Evolutionary conservation across 2,888 invertebrate genomes (phyloP).

Genomic region (Blastobasis adustella): DNA sequence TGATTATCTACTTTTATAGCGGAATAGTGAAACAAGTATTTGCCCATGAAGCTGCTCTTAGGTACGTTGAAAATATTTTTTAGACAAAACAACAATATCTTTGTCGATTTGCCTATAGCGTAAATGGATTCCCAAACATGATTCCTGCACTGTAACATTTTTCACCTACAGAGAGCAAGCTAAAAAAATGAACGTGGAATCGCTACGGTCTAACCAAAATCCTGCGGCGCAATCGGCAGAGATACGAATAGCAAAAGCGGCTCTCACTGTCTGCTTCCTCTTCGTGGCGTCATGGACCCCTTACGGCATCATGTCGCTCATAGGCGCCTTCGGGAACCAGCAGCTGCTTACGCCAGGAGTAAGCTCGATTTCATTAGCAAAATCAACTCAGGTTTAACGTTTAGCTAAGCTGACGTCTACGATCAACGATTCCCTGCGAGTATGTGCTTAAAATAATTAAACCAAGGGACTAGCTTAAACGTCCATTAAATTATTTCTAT

Average conservation of each 20-base stretch:
- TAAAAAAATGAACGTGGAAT: slow-evolving; percentile 94
- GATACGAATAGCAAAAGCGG: slow-evolving; percentile 90
- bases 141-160: neutral
- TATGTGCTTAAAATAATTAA: too few relatives aligned
- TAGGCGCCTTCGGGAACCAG: slow-evolving; percentile 87
- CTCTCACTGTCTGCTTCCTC: slow-evolving; percentile 89
- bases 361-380: slow-evolving; percentile 4
- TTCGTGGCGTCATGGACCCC: slow-evolving; percentile 94
- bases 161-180: slow-evolving; percentile 68
- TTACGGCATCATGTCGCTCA: slow-evolving; percentile 87
- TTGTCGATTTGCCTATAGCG: neutral
- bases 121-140: neutral
- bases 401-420: too few relatives aligned
- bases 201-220: slow-evolving; percentile 82
- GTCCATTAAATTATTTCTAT: too few relatives aligned
- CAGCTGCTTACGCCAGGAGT: slow-evolving; percentile 82
- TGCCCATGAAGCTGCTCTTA: slow-evolving; percentile 87
- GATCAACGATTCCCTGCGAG: too few relatives aligned
- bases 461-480: too few relatives aligned
- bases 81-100: neutral
- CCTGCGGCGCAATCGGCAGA: slow-evolving; percentile 84
- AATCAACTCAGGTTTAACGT: too few relatives aligned
- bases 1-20: slow-evolving; percentile 89
- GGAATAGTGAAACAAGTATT: slow-evolving; percentile 92
- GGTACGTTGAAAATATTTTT: slow-evolving; percentile 28